These are phyloP conservation scores for Actinernus sp. DNA, from an alignment of 92 coral and sea anemone species.

Conservation along the genomic window DNA sequence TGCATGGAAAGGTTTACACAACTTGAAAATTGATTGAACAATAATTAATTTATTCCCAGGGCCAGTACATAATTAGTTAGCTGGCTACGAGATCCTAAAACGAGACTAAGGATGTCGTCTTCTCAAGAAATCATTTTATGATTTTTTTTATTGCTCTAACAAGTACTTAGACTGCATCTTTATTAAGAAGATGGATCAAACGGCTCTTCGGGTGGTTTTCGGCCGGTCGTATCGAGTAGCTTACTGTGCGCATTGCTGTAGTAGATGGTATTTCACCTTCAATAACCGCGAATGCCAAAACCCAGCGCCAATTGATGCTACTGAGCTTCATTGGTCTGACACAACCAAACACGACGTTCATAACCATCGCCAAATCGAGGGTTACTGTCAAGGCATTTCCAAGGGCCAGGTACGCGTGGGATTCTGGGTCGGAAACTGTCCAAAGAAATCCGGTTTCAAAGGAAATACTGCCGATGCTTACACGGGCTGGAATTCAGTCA, in stretches of 20 bases:
- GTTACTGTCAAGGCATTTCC: conserved; percentile 7
- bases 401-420: conserved; percentile 5
- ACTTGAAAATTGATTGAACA: too few relatives aligned
- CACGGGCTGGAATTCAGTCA: conserved; percentile 8
- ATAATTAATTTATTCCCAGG: too few relatives aligned
- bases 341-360: background rate
- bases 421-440: conserved; percentile 1
- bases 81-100: too few relatives aligned
- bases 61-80: too few relatives aligned
- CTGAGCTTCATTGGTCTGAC: background rate
- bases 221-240: conserved; percentile 5
- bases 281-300: background rate
- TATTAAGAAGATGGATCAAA: background rate
- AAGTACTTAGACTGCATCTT: conserved; percentile 15
- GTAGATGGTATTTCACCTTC: conserved; percentile 26
- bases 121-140: too few relatives aligned
- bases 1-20: too few relatives aligned
- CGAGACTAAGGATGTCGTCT: too few relatives aligned
- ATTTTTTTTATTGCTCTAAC: too few relatives aligned
- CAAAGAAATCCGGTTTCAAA: background rate
- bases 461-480: background rate
- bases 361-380: conserved; percentile 5
- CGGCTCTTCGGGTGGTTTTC: conserved; percentile 10
- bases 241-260: background rate
- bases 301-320: conserved; percentile 1